Percentiles rank a stretch among this genome's conserved stretches.
Conservation (phyloP, 2,797 vertebrate genomes). For the Merluccius polli region DNA sequence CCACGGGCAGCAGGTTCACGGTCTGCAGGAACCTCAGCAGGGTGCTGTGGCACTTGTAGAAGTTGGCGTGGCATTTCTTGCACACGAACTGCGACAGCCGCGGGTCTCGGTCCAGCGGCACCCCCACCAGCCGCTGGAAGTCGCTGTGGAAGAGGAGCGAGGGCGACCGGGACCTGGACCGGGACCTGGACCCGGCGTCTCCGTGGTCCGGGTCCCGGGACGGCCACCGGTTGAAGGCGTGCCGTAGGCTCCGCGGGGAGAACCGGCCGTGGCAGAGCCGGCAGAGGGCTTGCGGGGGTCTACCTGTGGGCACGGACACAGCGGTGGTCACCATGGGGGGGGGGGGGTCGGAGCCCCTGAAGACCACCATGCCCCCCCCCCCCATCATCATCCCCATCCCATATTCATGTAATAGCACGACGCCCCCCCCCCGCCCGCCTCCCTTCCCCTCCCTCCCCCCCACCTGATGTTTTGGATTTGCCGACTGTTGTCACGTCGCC, state of each 20-base stretch:
- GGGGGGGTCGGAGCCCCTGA: too few species aligned
- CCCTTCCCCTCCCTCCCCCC: too few species aligned
- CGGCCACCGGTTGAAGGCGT: conserved; percentile 80
- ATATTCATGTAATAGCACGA: too few species aligned
- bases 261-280: conserved; percentile 94
- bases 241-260: conserved; percentile 83
- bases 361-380: too few species aligned
- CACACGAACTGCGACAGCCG: conserved; percentile 85
- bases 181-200: too few species aligned
- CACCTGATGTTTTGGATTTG: conserved; percentile 65
- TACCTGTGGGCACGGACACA: conserved; percentile 53
- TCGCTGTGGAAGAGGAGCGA: conserved; percentile 83
- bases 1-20: conserved; percentile 78
- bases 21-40: conserved; percentile 85
- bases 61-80: conserved; percentile 91
- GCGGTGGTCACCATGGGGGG: too few species aligned
- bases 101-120: conserved; percentile 81
- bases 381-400: too few species aligned
- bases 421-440: too few species aligned
- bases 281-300: conserved; percentile 75
- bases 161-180: conserved; percentile 63
- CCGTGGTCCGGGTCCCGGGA: too few species aligned
- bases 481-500: conserved; percentile 3
- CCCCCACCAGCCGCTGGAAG: conserved; percentile 88
- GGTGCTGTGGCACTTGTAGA: conserved; percentile 91